phyloP scores from a whole-genome alignment of 1,140 invertebrate genomes.

The Drosophila yakuba region DNA sequence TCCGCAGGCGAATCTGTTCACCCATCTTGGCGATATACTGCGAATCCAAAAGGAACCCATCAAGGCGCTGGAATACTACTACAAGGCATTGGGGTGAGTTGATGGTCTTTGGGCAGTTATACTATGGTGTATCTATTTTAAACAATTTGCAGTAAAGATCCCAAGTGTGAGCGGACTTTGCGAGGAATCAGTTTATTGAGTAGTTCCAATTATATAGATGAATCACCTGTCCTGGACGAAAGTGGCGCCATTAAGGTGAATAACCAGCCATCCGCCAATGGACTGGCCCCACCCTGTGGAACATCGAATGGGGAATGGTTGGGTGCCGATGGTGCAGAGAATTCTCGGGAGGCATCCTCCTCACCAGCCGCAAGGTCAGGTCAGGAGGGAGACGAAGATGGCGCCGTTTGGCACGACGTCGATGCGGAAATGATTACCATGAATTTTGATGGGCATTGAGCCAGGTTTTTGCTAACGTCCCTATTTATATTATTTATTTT shows the following conservation, averaged over 20 bases:
- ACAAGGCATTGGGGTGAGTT: slow-evolving; percentile 62
- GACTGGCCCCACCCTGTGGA: neutral
- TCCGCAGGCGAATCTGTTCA: slow-evolving; percentile 65
- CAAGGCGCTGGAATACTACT: slow-evolving; percentile 73
- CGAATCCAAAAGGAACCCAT: slow-evolving; percentile 56
- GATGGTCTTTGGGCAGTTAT: no score
- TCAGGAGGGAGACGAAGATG: neutral
- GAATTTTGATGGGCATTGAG: neutral
- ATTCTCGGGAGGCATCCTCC: neutral
- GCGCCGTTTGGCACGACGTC: slow-evolving; percentile 6
- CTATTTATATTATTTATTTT: neutral
- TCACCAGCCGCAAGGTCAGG: slow-evolving; percentile 1
- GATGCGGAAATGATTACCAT: neutral
- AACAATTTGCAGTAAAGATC: slow-evolving; percentile 53
- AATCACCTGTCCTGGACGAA: neutral
- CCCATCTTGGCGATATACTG: slow-evolving; percentile 68
- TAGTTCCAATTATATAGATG: neutral
- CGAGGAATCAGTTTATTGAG: slow-evolving; percentile 65
- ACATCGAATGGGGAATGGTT: neutral
- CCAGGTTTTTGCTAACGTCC: neutral
- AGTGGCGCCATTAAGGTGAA: slow-evolving; percentile 1
- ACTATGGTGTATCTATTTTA: neutral
- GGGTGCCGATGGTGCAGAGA: neutral
- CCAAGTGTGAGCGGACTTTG: slow-evolving; percentile 57
- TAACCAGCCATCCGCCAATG: neutral